These are phyloP conservation scores for Ahaetulla prasina DNA, from an alignment of 2,113 vertebrate species.

Conservation along the genomic window DNA sequence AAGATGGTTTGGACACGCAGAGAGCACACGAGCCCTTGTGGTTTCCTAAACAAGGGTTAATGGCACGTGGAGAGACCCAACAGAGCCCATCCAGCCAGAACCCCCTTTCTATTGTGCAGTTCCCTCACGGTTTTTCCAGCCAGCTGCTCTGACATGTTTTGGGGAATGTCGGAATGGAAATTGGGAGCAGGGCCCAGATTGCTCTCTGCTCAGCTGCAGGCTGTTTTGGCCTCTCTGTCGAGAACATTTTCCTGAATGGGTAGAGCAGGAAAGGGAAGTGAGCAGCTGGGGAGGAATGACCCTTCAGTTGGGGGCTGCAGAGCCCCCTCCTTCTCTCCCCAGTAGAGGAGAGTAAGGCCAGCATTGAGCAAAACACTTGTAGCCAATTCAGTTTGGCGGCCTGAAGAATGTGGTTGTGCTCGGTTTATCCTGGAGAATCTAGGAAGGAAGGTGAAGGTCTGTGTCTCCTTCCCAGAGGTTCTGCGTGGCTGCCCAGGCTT, in stretches of 20 bases:
- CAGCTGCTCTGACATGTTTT: conserved; percentile 13
- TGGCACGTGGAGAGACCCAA: not conserved
- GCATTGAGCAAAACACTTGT: not conserved
- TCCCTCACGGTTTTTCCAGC: not conserved
- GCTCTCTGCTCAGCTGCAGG: not conserved
- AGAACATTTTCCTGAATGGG: conserved; percentile 50
- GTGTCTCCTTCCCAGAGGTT: not conserved
- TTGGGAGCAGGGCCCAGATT: conserved; percentile 53
- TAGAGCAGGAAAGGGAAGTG: conserved; percentile 54
- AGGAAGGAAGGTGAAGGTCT: not conserved
- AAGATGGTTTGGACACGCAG: not conserved
- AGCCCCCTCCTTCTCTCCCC: not conserved
- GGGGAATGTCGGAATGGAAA: not conserved
- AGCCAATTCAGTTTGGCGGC: not conserved
- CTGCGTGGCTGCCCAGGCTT: no score
- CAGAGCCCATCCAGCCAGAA: not conserved
- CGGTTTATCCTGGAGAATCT: not conserved
- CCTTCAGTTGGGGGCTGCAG: conserved; percentile 14
- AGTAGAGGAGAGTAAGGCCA: not conserved
- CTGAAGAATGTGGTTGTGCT: not conserved
- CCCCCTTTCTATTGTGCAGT: not conserved
- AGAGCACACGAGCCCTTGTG: not conserved
- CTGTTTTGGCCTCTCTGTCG: conserved; percentile 38
- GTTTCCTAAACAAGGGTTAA: not conserved
- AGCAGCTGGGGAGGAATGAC: conserved; percentile 30